Evolutionary conservation across 2,888 invertebrate species (phyloP), one percentile per base, ranked within the genome.

Genomic region (Ophion slaviceki): DNA sequence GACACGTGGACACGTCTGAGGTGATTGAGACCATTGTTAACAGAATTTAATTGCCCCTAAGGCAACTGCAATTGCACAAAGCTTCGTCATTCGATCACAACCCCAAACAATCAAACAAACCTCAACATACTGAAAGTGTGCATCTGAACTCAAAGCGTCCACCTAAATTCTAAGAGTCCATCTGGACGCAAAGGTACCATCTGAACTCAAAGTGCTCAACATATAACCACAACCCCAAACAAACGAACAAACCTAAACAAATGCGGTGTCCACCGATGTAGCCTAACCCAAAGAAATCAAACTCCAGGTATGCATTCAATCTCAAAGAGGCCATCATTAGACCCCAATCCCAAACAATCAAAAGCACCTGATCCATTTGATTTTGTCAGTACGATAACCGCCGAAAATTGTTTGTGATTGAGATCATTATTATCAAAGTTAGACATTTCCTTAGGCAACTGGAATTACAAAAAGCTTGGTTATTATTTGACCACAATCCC

Each of bases 371-470:
- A 53, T 53, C 14, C 17, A 6, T 64, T 20, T 57, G 17, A n/a
- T 80, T n/a, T 53, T 6, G 1, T 2, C 32, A 88, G 87, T 57
- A 47, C 68, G 8, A 68, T 85, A 3, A 32, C 80, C 72, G 88
- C 59, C 81, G 86, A 59, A 70, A 76, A 71, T 32, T 32, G 4
- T 4, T 4, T 32, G 32, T 4, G 32, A 32, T 32, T 32, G 4
- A 32, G 32, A 32, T 32, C 32, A 32, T 32, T 32, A 32, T 47
- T 47, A 47, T 47, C 47, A 47, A 10, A 8, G 11, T 47, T 47
- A 14, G 11, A 53, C 14, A 7, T 40, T 8, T 40, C 40, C 40
- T 40, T 40, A 40, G 40, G 40, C 4, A 53, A 53, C 14, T 53
- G 14, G 17, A 53, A 53, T 17, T 5, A 53, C 53, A 14, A 11